These are phyloP conservation scores for Grammatotria lemairii DNA, from an alignment of 2,113 vertebrate species.

Conservation along the genomic window DNA sequence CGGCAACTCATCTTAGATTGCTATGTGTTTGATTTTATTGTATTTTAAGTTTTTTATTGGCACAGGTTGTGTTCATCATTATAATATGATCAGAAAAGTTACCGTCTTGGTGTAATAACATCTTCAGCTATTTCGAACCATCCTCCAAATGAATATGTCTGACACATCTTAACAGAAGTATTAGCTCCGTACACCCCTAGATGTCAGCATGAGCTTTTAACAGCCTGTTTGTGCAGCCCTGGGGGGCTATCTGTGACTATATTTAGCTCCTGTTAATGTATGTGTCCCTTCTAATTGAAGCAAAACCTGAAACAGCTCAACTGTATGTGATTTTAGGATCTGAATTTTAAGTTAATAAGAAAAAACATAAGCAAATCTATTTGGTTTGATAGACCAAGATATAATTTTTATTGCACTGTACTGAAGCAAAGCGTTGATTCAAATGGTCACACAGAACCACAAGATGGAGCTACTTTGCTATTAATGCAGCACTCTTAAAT, in stretches of 20 bases:
- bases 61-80: neutral
- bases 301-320: neutral
- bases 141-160: neutral
- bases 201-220: conserved; percentile 1
- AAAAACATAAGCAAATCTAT: neutral
- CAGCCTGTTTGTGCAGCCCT: neutral
- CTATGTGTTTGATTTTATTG: neutral
- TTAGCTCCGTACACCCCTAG: neutral
- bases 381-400: neutral
- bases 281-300: neutral
- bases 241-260: neutral
- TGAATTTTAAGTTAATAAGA: neutral
- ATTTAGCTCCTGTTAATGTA: neutral
- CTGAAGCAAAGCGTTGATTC: neutral
- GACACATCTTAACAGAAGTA: neutral
- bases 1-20: conserved; percentile 96
- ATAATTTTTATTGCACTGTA: neutral
- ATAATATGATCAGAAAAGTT: neutral
- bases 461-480: conserved; percentile 19
- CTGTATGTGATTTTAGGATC: neutral
- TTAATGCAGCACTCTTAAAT: neutral
- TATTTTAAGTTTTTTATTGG: neutral
- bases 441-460: neutral
- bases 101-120: neutral
- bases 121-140: neutral